Evolutionary conservation across 1,140 invertebrate genomes (phyloP), one percentile per base, ranked within the genome.

Genomic region (Helicorthomorpha holstii): DNA sequence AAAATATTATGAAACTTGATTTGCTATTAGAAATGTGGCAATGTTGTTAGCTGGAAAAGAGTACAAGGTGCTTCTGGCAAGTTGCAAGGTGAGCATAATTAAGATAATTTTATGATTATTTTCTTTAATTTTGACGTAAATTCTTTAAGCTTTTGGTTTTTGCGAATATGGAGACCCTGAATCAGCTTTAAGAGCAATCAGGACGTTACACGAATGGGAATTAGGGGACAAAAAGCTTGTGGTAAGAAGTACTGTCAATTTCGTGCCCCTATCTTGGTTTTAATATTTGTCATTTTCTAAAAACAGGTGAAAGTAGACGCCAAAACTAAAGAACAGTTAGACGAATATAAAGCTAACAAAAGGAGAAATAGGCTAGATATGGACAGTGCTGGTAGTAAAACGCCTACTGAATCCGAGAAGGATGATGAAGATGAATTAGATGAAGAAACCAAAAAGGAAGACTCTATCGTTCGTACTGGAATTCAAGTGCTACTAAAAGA

Each of bases 91-190:
- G 58, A 27, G 34, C 2, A n/a, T 47, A 14, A 21, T 45, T 7
- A 4, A 41, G 34, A 10, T 50, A 27, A 1, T 46, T 45, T 42
- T 49, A 41, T 19, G 44, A 27, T 22, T 19, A 50, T 50, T 16
- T 50, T 50, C 29, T 10, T 50, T 21, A 16, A 50, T 4, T 16
- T 41, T 46, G 1, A 2, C 38, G 2, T 26, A 1, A 21, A 48
- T 29, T 7, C n/a, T 46, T 45, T 42, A 25, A 76, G 92, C 87
- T 10, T 99, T 99, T 73, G 95, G 94, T 23, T 98, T 98, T 71
- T 98, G 94, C 73, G 95, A 98, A 71, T 92, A 82, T 75, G 85
- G 78, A 48, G 83, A 88, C 52, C 92, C 93, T 21, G 91, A 96
- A 71, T 86, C 91, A 1, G 95, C 92, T 24, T 72, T 97, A 50